Evolutionary conservation across 2,797 vertebrate genomes (phyloP).

Genomic region (Sebastes wilsoni): DNA sequence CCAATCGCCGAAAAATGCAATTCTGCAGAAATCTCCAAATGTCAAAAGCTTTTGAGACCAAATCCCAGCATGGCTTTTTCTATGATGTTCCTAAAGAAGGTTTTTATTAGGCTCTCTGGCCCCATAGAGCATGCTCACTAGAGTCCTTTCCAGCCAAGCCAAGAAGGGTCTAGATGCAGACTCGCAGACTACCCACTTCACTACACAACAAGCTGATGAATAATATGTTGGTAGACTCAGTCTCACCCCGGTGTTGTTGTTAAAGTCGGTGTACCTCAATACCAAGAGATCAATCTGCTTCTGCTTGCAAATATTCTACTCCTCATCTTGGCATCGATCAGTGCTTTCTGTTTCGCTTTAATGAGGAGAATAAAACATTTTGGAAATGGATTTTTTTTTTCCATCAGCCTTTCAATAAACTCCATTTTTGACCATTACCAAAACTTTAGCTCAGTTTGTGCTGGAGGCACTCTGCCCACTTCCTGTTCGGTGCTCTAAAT

Average conservation of each 20-base stretch:
- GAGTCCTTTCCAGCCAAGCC: too few relatives aligned
- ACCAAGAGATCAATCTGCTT: not conserved
- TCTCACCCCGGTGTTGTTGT: not conserved
- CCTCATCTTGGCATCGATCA: not conserved
- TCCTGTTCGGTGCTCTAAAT: conserved; percentile 22
- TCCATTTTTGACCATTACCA: not conserved
- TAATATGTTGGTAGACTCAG: not conserved
- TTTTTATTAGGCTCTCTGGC: too few relatives aligned
- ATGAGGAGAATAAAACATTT: not conserved
- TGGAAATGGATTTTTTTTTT: not conserved
- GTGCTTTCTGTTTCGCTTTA: not conserved
- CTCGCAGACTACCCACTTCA: too few relatives aligned
- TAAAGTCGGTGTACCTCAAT: not conserved
- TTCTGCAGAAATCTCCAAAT: too few relatives aligned
- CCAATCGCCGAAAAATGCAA: too few relatives aligned
- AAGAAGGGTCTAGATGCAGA: too few relatives aligned
- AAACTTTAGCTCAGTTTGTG: not conserved
- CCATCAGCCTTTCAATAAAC: not conserved
- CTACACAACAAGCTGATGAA: not conserved
- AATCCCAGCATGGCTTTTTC: too few relatives aligned
- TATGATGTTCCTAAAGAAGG: too few relatives aligned
- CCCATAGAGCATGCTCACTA: too few relatives aligned
- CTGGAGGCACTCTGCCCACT: conserved; percentile 32
- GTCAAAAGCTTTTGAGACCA: too few relatives aligned
- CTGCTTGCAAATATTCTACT: not conserved